These are phyloP conservation scores for Caenorhabditis japonica DNA, from an alignment of 2,888 invertebrate species.

Conservation along the genomic window DNA sequence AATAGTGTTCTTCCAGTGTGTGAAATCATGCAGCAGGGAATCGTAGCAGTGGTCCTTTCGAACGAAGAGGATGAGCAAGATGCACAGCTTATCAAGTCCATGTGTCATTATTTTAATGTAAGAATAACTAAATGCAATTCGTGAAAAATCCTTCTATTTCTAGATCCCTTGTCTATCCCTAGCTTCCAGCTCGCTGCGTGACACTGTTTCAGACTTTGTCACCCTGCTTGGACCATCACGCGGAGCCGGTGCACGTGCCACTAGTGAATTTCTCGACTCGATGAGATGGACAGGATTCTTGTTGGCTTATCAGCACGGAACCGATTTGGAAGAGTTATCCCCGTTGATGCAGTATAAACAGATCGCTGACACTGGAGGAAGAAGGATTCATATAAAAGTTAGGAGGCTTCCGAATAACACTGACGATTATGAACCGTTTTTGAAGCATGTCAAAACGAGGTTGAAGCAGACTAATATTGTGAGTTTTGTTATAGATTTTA, in stretches of 20 bases:
- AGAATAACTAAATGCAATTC: not conserved
- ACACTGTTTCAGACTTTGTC: conserved; percentile 55
- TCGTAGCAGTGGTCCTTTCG: conserved; percentile 70
- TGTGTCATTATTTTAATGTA: conserved; percentile 72
- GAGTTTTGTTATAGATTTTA: conserved; percentile 11
- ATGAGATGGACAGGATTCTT: conserved; percentile 65
- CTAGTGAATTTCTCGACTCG: conserved; percentile 63
- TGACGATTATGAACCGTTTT: conserved; percentile 69
- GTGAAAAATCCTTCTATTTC: conserved; percentile 15
- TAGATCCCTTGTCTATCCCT: conserved; percentile 56
- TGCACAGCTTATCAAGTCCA: conserved; percentile 64
- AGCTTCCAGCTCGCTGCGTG: conserved; percentile 37
- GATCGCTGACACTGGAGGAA: conserved; percentile 45
- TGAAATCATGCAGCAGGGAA: conserved; percentile 72
- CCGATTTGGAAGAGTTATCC: conserved; percentile 58
- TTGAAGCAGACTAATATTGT: conserved; percentile 73
- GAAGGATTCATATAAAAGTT: conserved; percentile 53
- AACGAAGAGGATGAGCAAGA: conserved; percentile 60
- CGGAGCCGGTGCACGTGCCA: conserved; percentile 58
- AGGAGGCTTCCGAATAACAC: conserved; percentile 65
- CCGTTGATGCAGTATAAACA: conserved; percentile 60
- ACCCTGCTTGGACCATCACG: conserved; percentile 58
- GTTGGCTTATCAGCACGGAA: conserved; percentile 63
- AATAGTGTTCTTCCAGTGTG: conserved; percentile 64
- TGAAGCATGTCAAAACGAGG: conserved; percentile 71